Base-by-base conservation (phyloP, 2,888 invertebrate species). In the Notodonta ziczac region DNA sequence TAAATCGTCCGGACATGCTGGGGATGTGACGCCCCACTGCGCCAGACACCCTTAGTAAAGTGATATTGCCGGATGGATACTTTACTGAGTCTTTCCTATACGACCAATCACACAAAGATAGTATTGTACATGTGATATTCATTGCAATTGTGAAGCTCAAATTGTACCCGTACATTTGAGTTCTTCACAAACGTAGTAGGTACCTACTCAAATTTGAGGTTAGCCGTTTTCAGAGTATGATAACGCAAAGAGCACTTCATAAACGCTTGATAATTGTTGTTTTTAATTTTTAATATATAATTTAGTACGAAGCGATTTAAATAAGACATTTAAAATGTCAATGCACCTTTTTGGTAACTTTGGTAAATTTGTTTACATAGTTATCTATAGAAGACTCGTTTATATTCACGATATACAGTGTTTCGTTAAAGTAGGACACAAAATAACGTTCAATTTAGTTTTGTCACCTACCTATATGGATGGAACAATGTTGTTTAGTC, bases 1-100 rank as follows among this genome's bases (percentile, higher is more conserved):
- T 78, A 78, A 78, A 74, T 74, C 78, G 70, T 70, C 69, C 68
- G 67, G 62, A 76, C 62, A 63, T 72, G 58, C 64, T 62, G 65
- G 78, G 75, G 66, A 62, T 50, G 58, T 62, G 62, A 46, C 51
- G 60, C 60, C 78, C 67, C 59, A 67, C 73, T 61, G 74, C 2
- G 76, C 58, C 39, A 77, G 75, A 76, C 72, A 58, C 66, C 67
- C 40, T 67, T 63, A 65, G 53, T 60, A 44, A 58, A 65, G 58
- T 55, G 52, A 32, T 65, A 60, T 60, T 16, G 4, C 42, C 42
- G 42, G 42, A 9, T 42, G 35, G 35, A 35, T 35, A 35, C 7
- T 35, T 35, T 6, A 35, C 35, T 4, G 35, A 35, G 35, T 35
- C 35, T 35, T 35, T 7, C 35, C 35, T 35, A 24, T 24, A 6